Base-by-base conservation (phyloP, 2,113 vertebrate species). In the Haliaeetus leucogaster region DNA sequence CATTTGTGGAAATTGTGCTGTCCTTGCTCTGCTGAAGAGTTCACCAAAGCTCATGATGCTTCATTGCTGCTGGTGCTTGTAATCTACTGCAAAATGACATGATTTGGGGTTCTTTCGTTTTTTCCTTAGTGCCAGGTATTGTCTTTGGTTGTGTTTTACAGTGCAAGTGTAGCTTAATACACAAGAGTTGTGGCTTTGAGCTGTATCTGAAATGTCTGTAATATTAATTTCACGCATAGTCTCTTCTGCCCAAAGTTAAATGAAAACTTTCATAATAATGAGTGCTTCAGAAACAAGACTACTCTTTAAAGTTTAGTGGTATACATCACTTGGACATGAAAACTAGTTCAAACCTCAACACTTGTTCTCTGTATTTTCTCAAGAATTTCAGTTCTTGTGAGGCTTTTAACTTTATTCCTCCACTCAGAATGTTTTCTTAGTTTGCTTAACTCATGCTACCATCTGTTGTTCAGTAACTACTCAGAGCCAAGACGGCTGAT, bases 391-490 rank as follows among this genome's bases (percentile, higher is more conserved):
- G 36, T 85, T 87, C 93, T 95, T 89, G 34, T 1, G 32, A 86
- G 65, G 81, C 82, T 94, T 96, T 94, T 88, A 94, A 93, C 90
- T 95, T 73, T 55, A 81, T 71, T 82, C 63, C 58, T 77, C 63
- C 6, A 11, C 81, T 89, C 63, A n/a, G 96, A 94, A 73, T 96
- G 85, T 93, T 95, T 92, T 92, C 93, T 82, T 72, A 50, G 87
- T 95, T 95, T 95, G 88, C 95, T 94, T 96, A 90, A 80, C 95
- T 95, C 76, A 26, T 94, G 95, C 85, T 92, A 81, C 95, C 96
- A 97, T 97, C 96, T 97, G 97, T 90, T 96, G 82, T 97, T 96
- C 95, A 56, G 90, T 92, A 90, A 83, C 88, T 73, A 30, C 88
- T 92, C 4, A 0, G 82, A 96, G 96, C 96, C 97, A 97, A 96